A percentile compares a stretch with the other conserved stretches of the same genome.
These are phyloP conservation scores for Agonum fuliginosum DNA, from an alignment of 2,888 invertebrate genomes.

Conservation along the genomic window DNA sequence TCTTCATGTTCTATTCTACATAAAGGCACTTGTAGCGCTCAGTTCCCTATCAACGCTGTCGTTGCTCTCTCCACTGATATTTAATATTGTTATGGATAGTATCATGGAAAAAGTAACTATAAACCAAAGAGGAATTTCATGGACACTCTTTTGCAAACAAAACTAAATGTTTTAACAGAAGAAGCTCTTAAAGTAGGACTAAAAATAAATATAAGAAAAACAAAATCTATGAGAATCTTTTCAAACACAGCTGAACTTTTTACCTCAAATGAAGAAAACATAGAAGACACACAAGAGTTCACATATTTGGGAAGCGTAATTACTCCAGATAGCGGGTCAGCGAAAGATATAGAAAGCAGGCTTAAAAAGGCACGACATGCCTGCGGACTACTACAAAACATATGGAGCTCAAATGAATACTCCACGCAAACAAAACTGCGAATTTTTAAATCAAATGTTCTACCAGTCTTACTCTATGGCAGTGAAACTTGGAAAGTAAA, in stretches of 20 bases:
- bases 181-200: neutral
- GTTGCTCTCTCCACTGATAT: no score
- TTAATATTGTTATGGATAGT: no score
- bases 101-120: no score
- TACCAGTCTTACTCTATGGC: constrained; percentile 1
- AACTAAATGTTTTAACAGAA: neutral
- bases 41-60: no score
- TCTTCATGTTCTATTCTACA: no score
- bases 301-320: neutral
- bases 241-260: neutral
- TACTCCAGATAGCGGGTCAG: neutral
- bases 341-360: neutral
- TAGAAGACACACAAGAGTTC: neutral
- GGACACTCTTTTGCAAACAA: no score
- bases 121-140: no score
- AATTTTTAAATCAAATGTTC: constrained; percentile 4
- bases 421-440: constrained; percentile 3
- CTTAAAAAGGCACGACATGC: neutral
- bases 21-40: no score
- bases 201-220: neutral
- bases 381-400: neutral
- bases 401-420: constrained; percentile 3
- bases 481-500: constrained; percentile 18
- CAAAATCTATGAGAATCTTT: neutral
- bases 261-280: neutral